Conservation (phyloP, 2,888 invertebrate genomes). For the Pseudanteris insignis region DNA sequence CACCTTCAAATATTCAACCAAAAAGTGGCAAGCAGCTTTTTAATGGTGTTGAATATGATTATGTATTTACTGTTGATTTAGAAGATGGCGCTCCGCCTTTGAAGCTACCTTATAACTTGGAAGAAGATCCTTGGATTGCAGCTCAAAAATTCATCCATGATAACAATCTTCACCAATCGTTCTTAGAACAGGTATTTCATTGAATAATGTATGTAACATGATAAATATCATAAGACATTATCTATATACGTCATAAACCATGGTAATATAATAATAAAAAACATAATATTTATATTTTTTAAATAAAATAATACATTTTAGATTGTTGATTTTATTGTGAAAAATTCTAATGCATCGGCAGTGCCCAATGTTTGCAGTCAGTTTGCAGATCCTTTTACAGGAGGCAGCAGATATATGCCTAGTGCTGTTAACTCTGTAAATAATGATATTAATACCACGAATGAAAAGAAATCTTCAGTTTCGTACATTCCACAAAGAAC, state of each 20-base stretch:
- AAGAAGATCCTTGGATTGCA: slow-evolving; percentile 91
- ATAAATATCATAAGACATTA: slow-evolving; percentile 1
- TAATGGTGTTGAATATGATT: slow-evolving; percentile 94
- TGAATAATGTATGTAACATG: too few relatives aligned
- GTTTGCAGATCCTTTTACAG: slow-evolving; percentile 75
- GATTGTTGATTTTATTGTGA: slow-evolving; percentile 88
- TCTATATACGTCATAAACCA: too few relatives aligned
- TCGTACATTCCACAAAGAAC: slow-evolving; percentile 68
- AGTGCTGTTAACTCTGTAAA: slow-evolving; percentile 48
- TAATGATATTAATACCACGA: too few relatives aligned
- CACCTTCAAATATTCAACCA: slow-evolving; percentile 61
- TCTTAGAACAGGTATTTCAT: slow-evolving; percentile 84
- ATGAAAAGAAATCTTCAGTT: not conserved
- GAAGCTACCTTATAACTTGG: slow-evolving; percentile 89
- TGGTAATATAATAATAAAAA: not conserved
- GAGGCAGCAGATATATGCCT: slow-evolving; percentile 76
- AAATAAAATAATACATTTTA: slow-evolving; percentile 57
- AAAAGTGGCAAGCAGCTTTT: slow-evolving; percentile 79
- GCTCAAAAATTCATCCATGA: slow-evolving; percentile 91
- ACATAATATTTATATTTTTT: not conserved
- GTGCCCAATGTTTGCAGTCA: slow-evolving; percentile 51
- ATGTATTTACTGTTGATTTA: slow-evolving; percentile 94
- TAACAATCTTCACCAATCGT: slow-evolving; percentile 83
- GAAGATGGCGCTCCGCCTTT: slow-evolving; percentile 88
- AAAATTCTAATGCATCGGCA: slow-evolving; percentile 71